Evolutionary conservation across 2,113 vertebrate species (phyloP).

Genomic region (Engystomops pustulosus): DNA sequence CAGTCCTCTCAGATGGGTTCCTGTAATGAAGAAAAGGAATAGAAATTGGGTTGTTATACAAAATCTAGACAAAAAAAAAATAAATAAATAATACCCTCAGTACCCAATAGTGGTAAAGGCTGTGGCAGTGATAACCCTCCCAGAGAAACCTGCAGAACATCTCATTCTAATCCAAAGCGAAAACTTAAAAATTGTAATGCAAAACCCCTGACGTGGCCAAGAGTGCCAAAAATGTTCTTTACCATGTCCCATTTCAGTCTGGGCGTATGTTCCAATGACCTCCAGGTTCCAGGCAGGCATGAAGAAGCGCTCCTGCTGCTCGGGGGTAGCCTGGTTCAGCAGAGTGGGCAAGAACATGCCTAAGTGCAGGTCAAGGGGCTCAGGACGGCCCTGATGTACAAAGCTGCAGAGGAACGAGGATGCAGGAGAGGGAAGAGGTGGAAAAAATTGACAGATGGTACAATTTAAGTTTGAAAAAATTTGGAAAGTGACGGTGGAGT

Average conservation of each 20-base stretch:
- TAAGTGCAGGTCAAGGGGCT: constrained; percentile 95
- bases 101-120: not conserved
- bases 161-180: not conserved
- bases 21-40: constrained; percentile 66
- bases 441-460: constrained; percentile 62
- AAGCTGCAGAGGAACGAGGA: constrained; percentile 75
- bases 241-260: constrained; percentile 99
- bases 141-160: constrained; percentile 12
- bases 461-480: constrained; percentile 46
- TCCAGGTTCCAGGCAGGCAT: constrained; percentile 96
- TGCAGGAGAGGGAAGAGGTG: constrained; percentile 60
- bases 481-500: constrained; percentile 55
- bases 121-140: not conserved
- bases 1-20: constrained; percentile 90
- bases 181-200: not conserved
- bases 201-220: not conserved
- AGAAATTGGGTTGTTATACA: not conserved
- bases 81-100: no score
- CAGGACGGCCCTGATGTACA: constrained; percentile 85
- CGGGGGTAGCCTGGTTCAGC: constrained; percentile 93
- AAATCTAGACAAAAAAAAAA: not conserved
- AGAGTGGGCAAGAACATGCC: constrained; percentile 98
- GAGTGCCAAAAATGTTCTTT: constrained; percentile 65
- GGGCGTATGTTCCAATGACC: constrained; percentile 98
- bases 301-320: constrained; percentile 96